These are phyloP conservation scores for Pseudeuparius sepicola DNA, from an alignment of 2,888 invertebrate genomes.

Conservation along the genomic window DNA sequence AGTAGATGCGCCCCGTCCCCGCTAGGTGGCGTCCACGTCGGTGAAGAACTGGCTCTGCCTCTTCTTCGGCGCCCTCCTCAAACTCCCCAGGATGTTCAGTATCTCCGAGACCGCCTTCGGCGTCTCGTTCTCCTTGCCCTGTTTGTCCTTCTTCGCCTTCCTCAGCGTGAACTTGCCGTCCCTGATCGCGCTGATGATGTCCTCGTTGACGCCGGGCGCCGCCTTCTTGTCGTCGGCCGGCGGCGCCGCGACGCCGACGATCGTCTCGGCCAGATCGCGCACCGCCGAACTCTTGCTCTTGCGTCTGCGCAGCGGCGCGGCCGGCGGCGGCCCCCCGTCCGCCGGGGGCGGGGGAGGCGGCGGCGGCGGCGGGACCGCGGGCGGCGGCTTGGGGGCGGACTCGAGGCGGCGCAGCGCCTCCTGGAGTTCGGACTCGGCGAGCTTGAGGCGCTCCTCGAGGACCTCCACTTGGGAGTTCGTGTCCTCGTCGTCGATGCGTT, in stretches of 20 bases:
- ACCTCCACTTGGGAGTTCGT: slow-evolving; percentile 56
- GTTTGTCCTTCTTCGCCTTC: slow-evolving; percentile 49
- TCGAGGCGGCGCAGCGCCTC: slow-evolving; percentile 53
- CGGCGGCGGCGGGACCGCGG: slow-evolving; percentile 41
- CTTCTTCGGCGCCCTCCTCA: slow-evolving; percentile 45
- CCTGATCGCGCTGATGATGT: slow-evolving; percentile 67
- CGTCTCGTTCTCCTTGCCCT: slow-evolving; percentile 44
- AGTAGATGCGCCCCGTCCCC: too few relatives aligned
- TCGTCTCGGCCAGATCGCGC: slow-evolving; percentile 28
- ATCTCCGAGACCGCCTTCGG: slow-evolving; percentile 57
- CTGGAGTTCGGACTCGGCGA: slow-evolving; percentile 59
- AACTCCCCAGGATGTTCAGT: slow-evolving; percentile 56
- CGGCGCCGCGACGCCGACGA: slow-evolving; percentile 20
- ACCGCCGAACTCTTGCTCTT: slow-evolving; percentile 31
- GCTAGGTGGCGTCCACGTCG: slow-evolving; percentile 23
- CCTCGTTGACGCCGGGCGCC: slow-evolving; percentile 55
- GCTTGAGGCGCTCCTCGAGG: slow-evolving; percentile 57
- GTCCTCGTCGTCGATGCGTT: slow-evolving; percentile 55
- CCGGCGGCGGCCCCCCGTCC: slow-evolving; percentile 36
- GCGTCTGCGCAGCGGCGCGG: slow-evolving; percentile 45
- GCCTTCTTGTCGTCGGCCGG: slow-evolving; percentile 18
- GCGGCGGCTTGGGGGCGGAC: slow-evolving; percentile 42
- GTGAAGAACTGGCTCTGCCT: slow-evolving; percentile 30
- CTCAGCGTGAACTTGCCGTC: slow-evolving; percentile 64
- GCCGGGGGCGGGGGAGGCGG: slow-evolving; percentile 30